Conservation (phyloP, 2,888 invertebrate species). For the Acrobasis suavella region DNA sequence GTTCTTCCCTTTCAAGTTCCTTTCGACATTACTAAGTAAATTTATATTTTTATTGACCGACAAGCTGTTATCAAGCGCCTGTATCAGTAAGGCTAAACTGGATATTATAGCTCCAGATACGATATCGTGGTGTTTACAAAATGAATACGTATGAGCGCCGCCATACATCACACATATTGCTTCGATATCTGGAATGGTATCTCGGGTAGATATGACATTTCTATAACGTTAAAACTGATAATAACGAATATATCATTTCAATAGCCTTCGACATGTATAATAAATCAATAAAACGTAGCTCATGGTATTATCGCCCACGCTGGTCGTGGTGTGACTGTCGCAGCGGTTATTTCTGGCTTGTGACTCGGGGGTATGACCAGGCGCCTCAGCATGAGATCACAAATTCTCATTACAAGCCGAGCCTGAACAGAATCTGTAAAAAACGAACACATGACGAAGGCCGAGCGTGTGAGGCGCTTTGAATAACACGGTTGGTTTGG, state of each 20-base stretch:
- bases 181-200: not conserved
- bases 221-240: not conserved
- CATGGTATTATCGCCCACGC: conserved; percentile 13
- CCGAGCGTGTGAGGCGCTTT: conserved; percentile 9
- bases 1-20: not conserved
- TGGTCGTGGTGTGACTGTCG: conserved; percentile 3
- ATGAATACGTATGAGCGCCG: conserved; percentile 9
- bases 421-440: conserved; percentile 30
- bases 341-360: conserved; percentile 64
- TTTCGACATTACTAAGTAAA: not conserved
- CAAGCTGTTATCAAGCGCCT: conserved; percentile 1
- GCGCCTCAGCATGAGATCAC: conserved; percentile 69
- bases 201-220: conserved; percentile 5
- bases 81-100: conserved; percentile 5
- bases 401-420: conserved; percentile 51
- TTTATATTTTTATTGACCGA: not conserved
- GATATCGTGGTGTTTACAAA: conserved; percentile 12
- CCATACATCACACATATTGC: not conserved
- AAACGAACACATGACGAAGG: conserved; percentile 24
- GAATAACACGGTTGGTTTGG: not conserved
- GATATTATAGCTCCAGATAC: conserved; percentile 1
- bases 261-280: conserved; percentile 1
- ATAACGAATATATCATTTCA: not conserved
- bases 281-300: conserved; percentile 12
- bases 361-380: conserved; percentile 68